Evolutionary conservation across 2,888 invertebrate genomes (phyloP).

Genomic region (Bursaphelenchus okinawaensis): DNA sequence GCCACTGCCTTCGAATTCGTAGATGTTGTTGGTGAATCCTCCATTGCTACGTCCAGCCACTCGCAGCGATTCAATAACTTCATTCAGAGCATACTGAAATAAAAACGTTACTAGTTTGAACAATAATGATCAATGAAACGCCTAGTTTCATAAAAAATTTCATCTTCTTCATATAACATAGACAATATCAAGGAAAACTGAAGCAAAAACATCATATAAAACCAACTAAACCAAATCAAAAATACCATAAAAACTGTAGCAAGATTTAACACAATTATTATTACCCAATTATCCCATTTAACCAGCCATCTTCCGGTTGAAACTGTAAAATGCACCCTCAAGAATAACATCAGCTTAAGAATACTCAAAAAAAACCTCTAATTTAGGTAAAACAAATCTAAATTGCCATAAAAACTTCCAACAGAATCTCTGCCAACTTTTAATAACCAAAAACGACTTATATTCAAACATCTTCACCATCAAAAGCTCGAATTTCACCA

Average conservation of each 20-base stretch:
- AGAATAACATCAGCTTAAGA: too few relatives aligned
- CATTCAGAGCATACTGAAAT: background rate
- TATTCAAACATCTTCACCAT: background rate
- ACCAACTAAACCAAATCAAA: background rate
- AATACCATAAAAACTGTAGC: background rate
- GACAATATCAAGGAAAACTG: background rate
- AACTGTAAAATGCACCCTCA: too few relatives aligned
- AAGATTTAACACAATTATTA: background rate
- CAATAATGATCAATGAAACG: background rate
- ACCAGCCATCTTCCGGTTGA: too few relatives aligned
- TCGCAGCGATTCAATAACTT: background rate
- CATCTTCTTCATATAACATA: background rate
- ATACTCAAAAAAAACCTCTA: too few relatives aligned
- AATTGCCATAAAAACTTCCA: too few relatives aligned
- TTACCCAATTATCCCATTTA: too few relatives aligned
- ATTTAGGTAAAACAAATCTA: too few relatives aligned
- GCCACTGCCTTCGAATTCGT: background rate
- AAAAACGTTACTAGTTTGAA: too few relatives aligned
- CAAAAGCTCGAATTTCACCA: background rate
- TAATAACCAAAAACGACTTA: background rate
- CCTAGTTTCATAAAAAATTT: background rate
- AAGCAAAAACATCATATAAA: background rate
- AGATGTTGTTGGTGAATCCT: background rate
- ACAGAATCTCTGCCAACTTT: background rate
- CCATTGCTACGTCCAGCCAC: background rate